Evolutionary conservation across 2,797 vertebrate species (phyloP).

Genomic region (Danio aesculapii): DNA sequence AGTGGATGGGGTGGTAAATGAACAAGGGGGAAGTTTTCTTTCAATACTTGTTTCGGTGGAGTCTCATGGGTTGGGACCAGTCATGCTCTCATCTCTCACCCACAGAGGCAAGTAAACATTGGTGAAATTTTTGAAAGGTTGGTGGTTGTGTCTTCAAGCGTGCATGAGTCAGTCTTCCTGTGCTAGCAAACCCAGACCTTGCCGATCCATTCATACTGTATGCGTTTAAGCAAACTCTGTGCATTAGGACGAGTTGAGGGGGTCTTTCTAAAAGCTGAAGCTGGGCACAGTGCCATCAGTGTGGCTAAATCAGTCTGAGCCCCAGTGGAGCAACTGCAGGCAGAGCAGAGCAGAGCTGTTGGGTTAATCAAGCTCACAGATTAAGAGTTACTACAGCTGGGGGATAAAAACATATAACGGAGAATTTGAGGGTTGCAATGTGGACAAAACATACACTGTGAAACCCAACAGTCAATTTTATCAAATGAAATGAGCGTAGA

Average conservation of each 20-base stretch:
- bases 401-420: conserved; percentile 78
- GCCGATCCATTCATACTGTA: conserved; percentile 17
- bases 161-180: conserved; percentile 36
- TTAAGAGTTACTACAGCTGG: conserved; percentile 83
- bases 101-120: conserved; percentile 72
- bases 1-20: background rate
- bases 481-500: too few species aligned
- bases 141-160: conserved; percentile 19
- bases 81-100: conserved; percentile 65
- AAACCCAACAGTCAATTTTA: too few species aligned
- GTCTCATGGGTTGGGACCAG: conserved; percentile 17
- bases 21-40: conserved; percentile 35
- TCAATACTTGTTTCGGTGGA: conserved; percentile 12
- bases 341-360: conserved; percentile 71
- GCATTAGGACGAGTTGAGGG: conserved; percentile 13
- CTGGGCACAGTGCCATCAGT: conserved; percentile 84
- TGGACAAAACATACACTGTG: background rate
- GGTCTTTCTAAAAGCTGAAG: conserved; percentile 32
- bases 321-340: conserved; percentile 37
- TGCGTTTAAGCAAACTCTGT: conserved; percentile 35
- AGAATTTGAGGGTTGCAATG: conserved; percentile 57
- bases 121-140: conserved; percentile 35
- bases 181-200: background rate
- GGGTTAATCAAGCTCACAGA: conserved; percentile 88
- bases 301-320: conserved; percentile 57